These are phyloP conservation scores for Heptranchias perlo DNA, from an alignment of 2,113 vertebrate species.

Conservation along the genomic window DNA sequence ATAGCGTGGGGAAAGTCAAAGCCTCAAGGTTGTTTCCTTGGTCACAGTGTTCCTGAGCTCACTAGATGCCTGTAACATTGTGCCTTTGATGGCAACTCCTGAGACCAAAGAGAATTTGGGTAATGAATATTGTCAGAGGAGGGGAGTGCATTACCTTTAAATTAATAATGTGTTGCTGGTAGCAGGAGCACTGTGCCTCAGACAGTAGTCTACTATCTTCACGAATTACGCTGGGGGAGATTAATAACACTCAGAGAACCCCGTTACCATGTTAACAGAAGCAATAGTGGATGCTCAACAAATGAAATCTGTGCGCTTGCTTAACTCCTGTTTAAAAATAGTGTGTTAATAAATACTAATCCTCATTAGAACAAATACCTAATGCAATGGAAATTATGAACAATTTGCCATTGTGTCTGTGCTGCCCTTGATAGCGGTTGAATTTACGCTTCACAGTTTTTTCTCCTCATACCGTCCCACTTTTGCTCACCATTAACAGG, in stretches of 20 bases:
- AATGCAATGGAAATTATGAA: slow-evolving; percentile 16
- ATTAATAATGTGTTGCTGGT: not conserved
- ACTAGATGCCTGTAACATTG: not conserved
- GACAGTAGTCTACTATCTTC: not conserved
- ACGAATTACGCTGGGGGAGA: not conserved
- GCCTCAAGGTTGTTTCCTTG: not conserved
- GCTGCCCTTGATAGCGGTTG: not conserved
- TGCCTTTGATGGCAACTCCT: not conserved
- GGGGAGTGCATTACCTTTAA: not conserved
- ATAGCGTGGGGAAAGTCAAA: not conserved
- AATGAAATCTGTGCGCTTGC: not conserved
- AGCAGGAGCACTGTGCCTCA: not conserved
- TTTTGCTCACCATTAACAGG: not conserved
- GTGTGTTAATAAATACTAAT: not conserved
- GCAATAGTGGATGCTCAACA: not conserved
- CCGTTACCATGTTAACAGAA: not conserved
- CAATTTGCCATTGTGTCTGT: not conserved
- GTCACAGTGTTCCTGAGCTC: not conserved
- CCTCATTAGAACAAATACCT: not conserved
- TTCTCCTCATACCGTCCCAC: not conserved
- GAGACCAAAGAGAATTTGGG: not conserved
- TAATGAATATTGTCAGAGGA: not conserved
- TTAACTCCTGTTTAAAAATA: not conserved
- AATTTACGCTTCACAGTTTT: not conserved
- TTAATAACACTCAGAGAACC: not conserved